Conservation (phyloP, 2,797 vertebrate species). For the Kryptopterus vitreolus region DNA sequence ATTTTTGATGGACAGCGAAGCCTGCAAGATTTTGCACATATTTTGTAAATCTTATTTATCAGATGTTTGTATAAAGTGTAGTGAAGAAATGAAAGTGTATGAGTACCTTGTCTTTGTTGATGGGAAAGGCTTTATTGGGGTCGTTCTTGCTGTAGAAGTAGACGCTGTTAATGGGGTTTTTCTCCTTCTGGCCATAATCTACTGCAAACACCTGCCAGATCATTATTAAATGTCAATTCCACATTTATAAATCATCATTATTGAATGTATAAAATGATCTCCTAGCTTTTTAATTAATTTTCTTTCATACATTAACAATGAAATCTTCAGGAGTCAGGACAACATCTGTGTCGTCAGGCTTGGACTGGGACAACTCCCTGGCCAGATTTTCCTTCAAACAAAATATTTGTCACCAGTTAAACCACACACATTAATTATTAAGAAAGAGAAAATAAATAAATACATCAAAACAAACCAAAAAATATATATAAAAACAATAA, state of each 20-base stretch:
- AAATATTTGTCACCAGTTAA: neutral
- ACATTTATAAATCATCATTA: neutral
- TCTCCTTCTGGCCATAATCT: slow-evolving; percentile 93
- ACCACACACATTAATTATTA: neutral
- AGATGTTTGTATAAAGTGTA: neutral
- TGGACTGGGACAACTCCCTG: slow-evolving; percentile 66
- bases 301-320: slow-evolving; percentile 75
- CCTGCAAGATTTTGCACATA: too few relatives aligned
- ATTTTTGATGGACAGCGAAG: neutral
- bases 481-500: too few relatives aligned
- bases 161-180: slow-evolving; percentile 87
- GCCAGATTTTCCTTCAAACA: slow-evolving; percentile 53
- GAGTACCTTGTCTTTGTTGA: slow-evolving; percentile 84
- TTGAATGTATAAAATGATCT: neutral
- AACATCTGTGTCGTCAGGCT: slow-evolving; percentile 61
- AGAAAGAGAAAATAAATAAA: too few relatives aligned
- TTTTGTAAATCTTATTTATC: neutral
- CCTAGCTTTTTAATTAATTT: neutral
- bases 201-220: slow-evolving; percentile 80
- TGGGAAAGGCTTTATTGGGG: slow-evolving; percentile 74
- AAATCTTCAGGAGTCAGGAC: slow-evolving; percentile 81
- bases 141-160: slow-evolving; percentile 89
- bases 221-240: neutral
- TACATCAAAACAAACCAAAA: too few relatives aligned
- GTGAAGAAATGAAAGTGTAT: neutral